Conservation (phyloP, 2,113 vertebrate species). For the Empidonax alnorum region DNA sequence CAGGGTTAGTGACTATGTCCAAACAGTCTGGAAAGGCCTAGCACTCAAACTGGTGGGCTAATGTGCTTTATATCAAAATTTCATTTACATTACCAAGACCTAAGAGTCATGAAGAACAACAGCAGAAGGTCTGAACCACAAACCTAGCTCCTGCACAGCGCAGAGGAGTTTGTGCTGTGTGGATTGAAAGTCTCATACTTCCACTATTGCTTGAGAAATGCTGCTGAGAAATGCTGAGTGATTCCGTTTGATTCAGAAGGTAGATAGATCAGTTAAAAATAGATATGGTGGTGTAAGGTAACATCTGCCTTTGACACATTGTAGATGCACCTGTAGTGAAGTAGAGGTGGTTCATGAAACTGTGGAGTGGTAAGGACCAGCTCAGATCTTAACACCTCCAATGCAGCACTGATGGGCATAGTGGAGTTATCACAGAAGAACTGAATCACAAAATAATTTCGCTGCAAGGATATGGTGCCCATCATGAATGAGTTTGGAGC, state of each 20-base stretch:
- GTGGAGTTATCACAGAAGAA: not conserved
- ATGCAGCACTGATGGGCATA: not conserved
- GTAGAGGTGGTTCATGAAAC: not conserved
- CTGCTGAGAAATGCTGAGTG: not conserved
- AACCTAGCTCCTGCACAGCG: fast-evolving
- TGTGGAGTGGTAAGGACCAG: not conserved
- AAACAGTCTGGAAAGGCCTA: not conserved
- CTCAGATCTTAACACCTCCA: not conserved
- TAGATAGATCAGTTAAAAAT: not conserved
- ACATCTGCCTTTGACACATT: not conserved
- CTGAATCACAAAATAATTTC: not conserved
- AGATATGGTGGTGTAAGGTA: not conserved
- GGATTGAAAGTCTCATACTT: not conserved
- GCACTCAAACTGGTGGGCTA: not conserved
- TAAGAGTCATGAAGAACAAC: not conserved
- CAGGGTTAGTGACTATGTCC: not conserved
- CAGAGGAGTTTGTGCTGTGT: not conserved
- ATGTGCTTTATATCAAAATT: not conserved
- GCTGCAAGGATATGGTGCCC: not conserved
- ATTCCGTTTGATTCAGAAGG: not conserved
- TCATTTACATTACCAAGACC: not conserved
- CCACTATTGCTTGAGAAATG: not conserved
- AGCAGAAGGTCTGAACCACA: not conserved
- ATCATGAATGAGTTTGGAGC: not conserved
- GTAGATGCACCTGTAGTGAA: not conserved